These are phyloP conservation scores for Littorina saxatilis DNA, from an alignment of 1,140 invertebrate genomes.

Conservation along the genomic window DNA sequence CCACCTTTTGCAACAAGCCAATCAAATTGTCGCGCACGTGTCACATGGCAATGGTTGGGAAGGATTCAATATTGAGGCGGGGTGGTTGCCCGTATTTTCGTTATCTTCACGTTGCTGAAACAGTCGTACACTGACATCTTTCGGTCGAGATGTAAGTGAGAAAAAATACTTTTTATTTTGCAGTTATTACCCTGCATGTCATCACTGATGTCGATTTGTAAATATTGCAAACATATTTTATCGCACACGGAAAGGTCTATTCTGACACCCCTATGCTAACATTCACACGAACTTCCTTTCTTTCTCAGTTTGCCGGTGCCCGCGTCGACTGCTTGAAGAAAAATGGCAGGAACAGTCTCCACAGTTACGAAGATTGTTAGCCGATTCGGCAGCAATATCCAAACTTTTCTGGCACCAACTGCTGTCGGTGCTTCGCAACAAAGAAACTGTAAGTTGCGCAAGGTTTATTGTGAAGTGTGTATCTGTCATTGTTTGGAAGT, in stretches of 20 bases:
- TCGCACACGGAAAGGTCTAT: not conserved
- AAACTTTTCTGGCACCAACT: conserved; percentile 60
- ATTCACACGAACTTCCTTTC: not conserved
- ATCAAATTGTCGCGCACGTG: conserved; percentile 32
- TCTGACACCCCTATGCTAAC: not conserved
- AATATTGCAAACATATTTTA: too few species aligned
- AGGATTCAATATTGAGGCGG: too few species aligned
- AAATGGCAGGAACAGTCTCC: conserved; percentile 67
- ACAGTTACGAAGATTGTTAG: conserved; percentile 60
- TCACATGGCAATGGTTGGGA: conserved; percentile 28
- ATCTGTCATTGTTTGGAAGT: too few species aligned
- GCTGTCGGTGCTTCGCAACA: conserved; percentile 55
- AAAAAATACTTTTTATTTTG: too few species aligned
- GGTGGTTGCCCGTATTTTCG: too few species aligned
- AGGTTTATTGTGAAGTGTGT: too few species aligned
- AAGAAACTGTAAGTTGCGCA: conserved; percentile 69
- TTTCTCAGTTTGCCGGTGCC: conserved; percentile 8
- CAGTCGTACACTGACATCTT: too few species aligned
- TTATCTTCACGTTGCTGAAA: too few species aligned
- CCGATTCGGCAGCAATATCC: conserved; percentile 53
- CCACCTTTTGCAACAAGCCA: conserved; percentile 23
- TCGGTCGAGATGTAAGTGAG: too few species aligned
- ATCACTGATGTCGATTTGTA: too few species aligned
- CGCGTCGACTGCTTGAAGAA: conserved; percentile 34
- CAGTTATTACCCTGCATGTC: too few species aligned